Percentiles rank a stretch among this genome's conserved stretches.
These are phyloP conservation scores for Acleris cristana DNA, from an alignment of 2,888 invertebrate genomes.

Conservation along the genomic window DNA sequence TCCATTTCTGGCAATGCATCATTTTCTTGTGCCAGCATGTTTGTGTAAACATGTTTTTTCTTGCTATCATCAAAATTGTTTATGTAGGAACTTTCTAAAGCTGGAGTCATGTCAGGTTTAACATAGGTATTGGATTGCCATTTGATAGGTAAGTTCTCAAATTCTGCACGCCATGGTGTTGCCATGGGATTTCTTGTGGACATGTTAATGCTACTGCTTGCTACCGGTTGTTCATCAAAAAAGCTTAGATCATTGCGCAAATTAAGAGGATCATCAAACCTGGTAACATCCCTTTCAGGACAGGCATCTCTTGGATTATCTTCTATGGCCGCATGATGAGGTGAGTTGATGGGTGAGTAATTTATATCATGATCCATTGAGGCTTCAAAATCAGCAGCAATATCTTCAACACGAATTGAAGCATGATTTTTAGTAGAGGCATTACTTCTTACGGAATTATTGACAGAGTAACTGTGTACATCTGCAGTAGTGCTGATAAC, in stretches of 20 bases:
- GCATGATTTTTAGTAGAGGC: conserved; percentile 20
- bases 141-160: conserved; percentile 70
- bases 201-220: conserved; percentile 74
- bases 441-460: conserved; percentile 53
- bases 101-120: conserved; percentile 79
- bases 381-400: conserved; percentile 68
- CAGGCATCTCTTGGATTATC: conserved; percentile 34
- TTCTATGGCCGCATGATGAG: conserved; percentile 47
- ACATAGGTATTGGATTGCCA: conserved; percentile 76
- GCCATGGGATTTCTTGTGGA: conserved; percentile 65
- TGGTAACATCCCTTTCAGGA: conserved; percentile 37
- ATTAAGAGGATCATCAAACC: conserved; percentile 63
- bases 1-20: conserved; percentile 54
- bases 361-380: conserved; percentile 55
- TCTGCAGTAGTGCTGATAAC: conserved; percentile 23
- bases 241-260: conserved; percentile 67
- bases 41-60: conserved; percentile 77
- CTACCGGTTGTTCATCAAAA: conserved; percentile 74
- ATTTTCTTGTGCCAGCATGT: conserved; percentile 57
- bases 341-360: conserved; percentile 72
- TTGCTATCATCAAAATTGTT: conserved; percentile 59
- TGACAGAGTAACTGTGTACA: conserved; percentile 33
- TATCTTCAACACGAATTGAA: conserved; percentile 61
- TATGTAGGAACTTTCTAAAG: conserved; percentile 74
- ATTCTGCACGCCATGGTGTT: conserved; percentile 78